These are phyloP conservation scores for Papilio machaon DNA, from an alignment of 1,140 invertebrate species.

Conservation along the genomic window DNA sequence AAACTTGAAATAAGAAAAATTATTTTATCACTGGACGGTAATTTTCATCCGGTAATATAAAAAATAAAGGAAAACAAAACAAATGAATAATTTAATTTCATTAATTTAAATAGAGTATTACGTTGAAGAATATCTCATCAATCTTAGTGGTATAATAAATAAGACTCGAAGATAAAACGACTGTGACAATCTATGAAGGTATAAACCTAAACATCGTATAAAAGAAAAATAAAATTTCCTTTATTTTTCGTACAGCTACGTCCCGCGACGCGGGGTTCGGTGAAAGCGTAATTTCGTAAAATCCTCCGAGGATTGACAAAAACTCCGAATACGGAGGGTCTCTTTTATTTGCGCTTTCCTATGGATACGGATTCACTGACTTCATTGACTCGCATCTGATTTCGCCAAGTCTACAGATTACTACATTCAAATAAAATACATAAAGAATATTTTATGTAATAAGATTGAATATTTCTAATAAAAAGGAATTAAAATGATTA, in stretches of 20 bases:
- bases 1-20: too few species aligned
- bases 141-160: not conserved
- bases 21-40: too few species aligned
- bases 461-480: not conserved
- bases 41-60: too few species aligned
- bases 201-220: slow-evolving; percentile 9
- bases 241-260: not conserved
- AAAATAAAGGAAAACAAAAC: not conserved
- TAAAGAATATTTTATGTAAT: not conserved
- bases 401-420: slow-evolving; percentile 9
- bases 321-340: slow-evolving; percentile 15
- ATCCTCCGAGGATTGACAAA: slow-evolving; percentile 19
- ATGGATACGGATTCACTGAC: slow-evolving; percentile 27
- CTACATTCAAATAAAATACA: slow-evolving; percentile 9
- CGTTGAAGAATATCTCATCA: not conserved
- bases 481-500: not conserved
- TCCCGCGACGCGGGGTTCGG: not conserved
- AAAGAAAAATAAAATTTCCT: slow-evolving; percentile 6
- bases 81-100: too few species aligned
- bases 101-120: not conserved
- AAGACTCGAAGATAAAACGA: not conserved
- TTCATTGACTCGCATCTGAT: slow-evolving; percentile 30
- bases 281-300: slow-evolving; percentile 26
- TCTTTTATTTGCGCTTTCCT: slow-evolving; percentile 22
- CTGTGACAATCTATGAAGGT: not conserved